phyloP scores from a whole-genome alignment of 1,140 invertebrate species.

The Teleopsis dalmanni region DNA sequence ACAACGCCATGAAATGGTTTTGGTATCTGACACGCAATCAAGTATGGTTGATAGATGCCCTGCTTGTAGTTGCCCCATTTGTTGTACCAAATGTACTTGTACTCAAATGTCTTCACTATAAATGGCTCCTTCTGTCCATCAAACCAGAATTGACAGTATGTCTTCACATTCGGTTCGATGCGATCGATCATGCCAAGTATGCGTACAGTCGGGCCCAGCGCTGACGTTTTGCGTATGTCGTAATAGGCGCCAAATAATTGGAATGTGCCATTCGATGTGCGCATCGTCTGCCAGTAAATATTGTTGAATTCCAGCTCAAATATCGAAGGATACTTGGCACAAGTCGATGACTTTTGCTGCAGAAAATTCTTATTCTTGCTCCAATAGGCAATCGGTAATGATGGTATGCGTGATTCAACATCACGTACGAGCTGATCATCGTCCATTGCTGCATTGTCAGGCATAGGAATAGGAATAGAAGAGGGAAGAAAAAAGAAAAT shows the following conservation, averaged over 20 bases:
- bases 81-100: constrained; percentile 90
- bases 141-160: constrained; percentile 87
- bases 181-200: constrained; percentile 87
- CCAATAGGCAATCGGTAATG: constrained; percentile 77
- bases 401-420: constrained; percentile 66
- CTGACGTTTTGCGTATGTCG: constrained; percentile 67
- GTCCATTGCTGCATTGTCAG: constrained; percentile 44
- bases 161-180: constrained; percentile 73
- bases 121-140: constrained; percentile 71
- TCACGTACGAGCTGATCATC: constrained; percentile 71
- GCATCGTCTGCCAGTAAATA: constrained; percentile 79
- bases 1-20: constrained; percentile 62
- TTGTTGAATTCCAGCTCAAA: constrained; percentile 88
- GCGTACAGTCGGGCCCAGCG: constrained; percentile 70
- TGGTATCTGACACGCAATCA: constrained; percentile 81
- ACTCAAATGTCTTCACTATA: constrained; percentile 73
- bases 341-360: constrained; percentile 61
- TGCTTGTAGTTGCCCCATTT: constrained; percentile 94
- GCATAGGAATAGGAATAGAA: not conserved
- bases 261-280: constrained; percentile 74
- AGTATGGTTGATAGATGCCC: constrained; percentile 83
- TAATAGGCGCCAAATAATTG: constrained; percentile 85
- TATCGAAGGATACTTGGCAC: constrained; percentile 73
- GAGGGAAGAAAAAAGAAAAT: not conserved
- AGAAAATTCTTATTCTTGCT: constrained; percentile 64